A percentile compares a stretch with the other conserved stretches of the same genome.
These are phyloP conservation scores for Thunnus albacares DNA, from an alignment of 2,797 vertebrate genomes.

Conservation along the genomic window DNA sequence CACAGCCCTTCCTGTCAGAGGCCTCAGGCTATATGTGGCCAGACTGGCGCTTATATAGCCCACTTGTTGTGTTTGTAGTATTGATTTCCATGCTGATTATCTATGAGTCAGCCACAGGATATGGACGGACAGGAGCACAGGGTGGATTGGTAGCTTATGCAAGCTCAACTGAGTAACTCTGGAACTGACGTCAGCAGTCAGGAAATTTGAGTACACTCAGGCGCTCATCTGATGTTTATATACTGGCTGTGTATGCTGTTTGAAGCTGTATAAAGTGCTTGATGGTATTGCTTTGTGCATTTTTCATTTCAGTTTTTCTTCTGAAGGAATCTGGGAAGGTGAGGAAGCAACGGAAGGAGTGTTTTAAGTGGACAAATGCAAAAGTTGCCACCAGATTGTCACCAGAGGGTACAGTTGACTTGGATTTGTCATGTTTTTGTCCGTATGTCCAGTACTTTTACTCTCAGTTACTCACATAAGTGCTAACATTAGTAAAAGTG, in stretches of 20 bases:
- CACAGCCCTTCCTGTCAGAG: conserved; percentile 37
- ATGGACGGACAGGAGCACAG: conserved; percentile 62
- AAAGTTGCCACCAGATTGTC: not conserved
- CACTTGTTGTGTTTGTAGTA: conserved; percentile 76
- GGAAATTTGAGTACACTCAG: conserved; percentile 56
- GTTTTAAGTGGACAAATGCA: not conserved
- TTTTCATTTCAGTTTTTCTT: not conserved
- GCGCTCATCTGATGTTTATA: conserved; percentile 36
- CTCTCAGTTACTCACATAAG: not conserved
- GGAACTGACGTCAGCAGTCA: conserved; percentile 73
- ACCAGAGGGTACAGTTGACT: conserved; percentile 3
- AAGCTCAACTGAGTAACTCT: conserved; percentile 69
- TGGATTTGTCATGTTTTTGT: not conserved
- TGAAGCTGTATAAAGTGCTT: conserved; percentile 12
- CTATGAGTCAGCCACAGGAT: conserved; percentile 79
- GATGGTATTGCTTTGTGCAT: not conserved
- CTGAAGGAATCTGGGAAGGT: not conserved
- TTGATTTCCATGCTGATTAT: conserved; percentile 81
- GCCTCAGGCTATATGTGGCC: conserved; percentile 41
- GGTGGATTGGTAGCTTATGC: conserved; percentile 70
- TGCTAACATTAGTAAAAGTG: not conserved
- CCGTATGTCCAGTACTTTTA: not conserved
- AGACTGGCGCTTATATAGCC: conserved; percentile 60
- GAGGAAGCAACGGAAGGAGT: not conserved
- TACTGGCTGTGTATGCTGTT: conserved; percentile 12